phyloP scores from a whole-genome alignment of 2,888 invertebrate species.

The Sesia bembeciformis region DNA sequence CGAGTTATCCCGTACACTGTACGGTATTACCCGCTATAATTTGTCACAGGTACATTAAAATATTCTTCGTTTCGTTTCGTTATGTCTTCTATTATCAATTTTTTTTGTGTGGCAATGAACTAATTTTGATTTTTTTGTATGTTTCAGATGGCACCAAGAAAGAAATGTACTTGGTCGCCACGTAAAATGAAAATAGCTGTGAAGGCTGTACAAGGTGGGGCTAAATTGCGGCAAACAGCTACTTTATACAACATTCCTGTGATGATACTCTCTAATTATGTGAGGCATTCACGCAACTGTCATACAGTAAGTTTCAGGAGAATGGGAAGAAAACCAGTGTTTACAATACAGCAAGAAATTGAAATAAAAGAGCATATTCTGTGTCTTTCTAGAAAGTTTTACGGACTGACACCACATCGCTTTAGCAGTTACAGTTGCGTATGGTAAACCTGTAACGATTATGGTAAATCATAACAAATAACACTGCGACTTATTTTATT shows the following conservation, averaged over 20 bases:
- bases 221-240: neutral
- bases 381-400: conserved; percentile 6
- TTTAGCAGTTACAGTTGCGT: no score
- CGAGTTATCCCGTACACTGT: no score
- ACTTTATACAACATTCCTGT: neutral
- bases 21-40: neutral
- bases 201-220: neutral
- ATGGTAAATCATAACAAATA: no score
- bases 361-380: neutral
- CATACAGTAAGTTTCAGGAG: neutral
- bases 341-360: neutral
- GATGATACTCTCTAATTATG: neutral
- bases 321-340: neutral
- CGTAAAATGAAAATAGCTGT: neutral
- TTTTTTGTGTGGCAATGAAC: no score
- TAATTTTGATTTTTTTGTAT: neutral
- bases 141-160: neutral
- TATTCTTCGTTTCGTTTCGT: no score
- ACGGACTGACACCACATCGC: neutral
- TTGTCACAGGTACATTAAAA: no score
- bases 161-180: conserved; percentile 1
- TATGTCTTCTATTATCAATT: no score
- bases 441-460: no score
- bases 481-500: no score
- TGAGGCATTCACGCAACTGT: conserved; percentile 4